phyloP scores from a whole-genome alignment of 2,113 vertebrate genomes.

The Poeciliopsis occidentalis region DNA sequence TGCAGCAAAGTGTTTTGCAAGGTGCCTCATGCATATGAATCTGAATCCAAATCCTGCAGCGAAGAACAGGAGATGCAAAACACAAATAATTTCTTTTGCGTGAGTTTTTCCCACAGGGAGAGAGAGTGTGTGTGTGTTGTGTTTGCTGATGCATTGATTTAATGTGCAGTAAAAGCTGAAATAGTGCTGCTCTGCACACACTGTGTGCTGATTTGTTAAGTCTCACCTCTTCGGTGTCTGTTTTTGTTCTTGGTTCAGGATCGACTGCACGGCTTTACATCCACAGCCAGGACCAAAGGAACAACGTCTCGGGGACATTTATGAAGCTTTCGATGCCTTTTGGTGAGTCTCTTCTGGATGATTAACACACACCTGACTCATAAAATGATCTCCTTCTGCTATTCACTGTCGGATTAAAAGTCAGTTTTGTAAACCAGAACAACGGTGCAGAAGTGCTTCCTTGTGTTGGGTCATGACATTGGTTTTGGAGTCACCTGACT shows the following conservation, averaged over 20 bases:
- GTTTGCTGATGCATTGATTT: conserved; percentile 29
- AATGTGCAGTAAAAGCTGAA: conserved; percentile 19
- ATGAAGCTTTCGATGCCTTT: conserved; percentile 75
- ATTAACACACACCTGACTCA: neutral
- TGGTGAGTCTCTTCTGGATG: conserved; percentile 60
- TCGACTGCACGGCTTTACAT: conserved; percentile 35
- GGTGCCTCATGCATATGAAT: too few relatives aligned
- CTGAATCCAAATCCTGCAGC: neutral
- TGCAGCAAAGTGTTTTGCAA: too few relatives aligned
- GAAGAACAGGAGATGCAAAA: neutral
- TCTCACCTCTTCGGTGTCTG: conserved; percentile 14
- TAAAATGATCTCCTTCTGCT: neutral
- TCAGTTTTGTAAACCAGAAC: conserved; percentile 6
- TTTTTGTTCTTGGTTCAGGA: conserved; percentile 21
- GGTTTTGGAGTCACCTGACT: neutral
- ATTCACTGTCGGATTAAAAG: neutral
- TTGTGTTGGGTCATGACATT: neutral
- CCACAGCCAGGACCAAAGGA: conserved; percentile 53
- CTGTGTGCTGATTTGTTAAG: neutral
- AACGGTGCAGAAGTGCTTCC: conserved; percentile 2
- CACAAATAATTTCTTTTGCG: neutral
- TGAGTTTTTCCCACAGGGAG: neutral
- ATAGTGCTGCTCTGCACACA: neutral
- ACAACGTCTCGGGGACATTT: conserved; percentile 59
- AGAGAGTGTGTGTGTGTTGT: neutral